Conservation (phyloP, 2,888 invertebrate species). For the Macrosiphum euphorbiae region DNA sequence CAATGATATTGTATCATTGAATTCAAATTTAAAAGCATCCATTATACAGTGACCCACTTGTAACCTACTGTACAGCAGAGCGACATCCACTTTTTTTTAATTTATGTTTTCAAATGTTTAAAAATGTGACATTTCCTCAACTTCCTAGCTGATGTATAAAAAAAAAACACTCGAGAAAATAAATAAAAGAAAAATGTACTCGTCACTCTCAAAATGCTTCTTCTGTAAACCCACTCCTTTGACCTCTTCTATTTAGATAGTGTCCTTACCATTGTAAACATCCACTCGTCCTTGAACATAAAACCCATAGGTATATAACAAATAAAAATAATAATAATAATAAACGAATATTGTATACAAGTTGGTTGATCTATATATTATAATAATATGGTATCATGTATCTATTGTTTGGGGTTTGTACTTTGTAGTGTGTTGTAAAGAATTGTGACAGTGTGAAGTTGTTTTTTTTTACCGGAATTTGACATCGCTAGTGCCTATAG, state of each 20-base stretch:
- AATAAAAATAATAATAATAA: not conserved
- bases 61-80: no score
- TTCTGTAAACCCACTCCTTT: not conserved
- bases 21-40: no score
- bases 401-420: not conserved
- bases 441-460: not conserved
- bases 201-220: conserved; percentile 9
- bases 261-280: conserved; percentile 35
- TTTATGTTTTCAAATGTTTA: not conserved
- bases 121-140: not conserved
- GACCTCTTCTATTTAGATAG: not conserved
- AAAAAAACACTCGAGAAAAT: not conserved
- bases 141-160: not conserved
- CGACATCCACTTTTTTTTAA: no score
- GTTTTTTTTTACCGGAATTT: not conserved
- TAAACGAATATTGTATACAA: not conserved
- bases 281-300: conserved; percentile 9
- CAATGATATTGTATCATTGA: no score
- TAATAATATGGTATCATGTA: not conserved
- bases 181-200: conserved; percentile 3
- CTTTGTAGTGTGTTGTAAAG: not conserved
- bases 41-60: no score
- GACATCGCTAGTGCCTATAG: not conserved
- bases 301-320: not conserved
- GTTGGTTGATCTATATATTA: not conserved